Conservation (phyloP, 2,797 vertebrate species). For the Peromyscus aztecus region DNA sequence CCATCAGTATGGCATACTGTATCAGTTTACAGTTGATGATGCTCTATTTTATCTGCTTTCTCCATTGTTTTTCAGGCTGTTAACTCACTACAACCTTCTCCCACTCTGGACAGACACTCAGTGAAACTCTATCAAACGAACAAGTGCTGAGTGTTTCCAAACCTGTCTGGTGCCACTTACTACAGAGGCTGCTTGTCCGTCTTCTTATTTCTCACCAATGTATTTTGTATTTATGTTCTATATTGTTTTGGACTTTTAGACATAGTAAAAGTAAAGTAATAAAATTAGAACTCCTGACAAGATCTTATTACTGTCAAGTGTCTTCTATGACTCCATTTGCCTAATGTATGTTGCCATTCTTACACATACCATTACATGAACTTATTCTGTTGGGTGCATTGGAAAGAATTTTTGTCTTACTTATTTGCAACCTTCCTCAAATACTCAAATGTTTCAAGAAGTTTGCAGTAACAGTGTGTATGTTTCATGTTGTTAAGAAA, state of each 20-base stretch:
- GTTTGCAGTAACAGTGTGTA: not conserved
- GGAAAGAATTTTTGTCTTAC: not conserved
- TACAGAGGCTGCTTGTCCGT: fast-evolving
- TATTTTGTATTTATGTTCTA: not conserved
- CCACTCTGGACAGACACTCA: fast-evolving
- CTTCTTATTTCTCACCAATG: not conserved
- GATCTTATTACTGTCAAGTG: not conserved
- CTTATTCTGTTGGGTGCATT: not conserved
- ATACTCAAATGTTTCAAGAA: not conserved
- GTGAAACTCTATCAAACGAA: too few species aligned
- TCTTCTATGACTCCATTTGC: not conserved
- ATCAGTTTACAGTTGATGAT: too few species aligned
- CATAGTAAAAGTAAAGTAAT: not conserved
- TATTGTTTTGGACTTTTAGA: not conserved
- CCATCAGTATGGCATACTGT: too few species aligned
- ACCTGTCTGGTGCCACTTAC: not conserved
- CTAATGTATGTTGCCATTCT: not conserved
- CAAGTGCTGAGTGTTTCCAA: not conserved
- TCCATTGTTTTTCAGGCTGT: too few species aligned
- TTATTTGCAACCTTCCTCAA: not conserved
- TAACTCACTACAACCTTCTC: too few species aligned
- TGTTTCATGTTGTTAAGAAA: not conserved
- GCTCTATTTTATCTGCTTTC: not conserved
- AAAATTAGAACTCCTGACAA: not conserved
- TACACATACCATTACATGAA: not conserved